These are phyloP conservation scores for Saccostrea echinata DNA, from an alignment of 1,140 invertebrate genomes.

Conservation along the genomic window DNA sequence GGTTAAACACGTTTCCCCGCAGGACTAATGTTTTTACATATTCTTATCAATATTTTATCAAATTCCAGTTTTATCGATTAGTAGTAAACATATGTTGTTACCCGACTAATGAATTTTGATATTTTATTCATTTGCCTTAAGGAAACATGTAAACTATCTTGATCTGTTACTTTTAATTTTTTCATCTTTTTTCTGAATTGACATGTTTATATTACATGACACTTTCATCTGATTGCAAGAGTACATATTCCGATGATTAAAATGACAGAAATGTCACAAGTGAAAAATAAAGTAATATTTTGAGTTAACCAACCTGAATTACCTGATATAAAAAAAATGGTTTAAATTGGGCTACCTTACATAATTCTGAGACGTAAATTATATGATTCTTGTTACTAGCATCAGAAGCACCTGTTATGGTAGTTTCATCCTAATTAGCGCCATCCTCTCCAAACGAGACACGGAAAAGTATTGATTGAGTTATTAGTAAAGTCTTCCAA, in stretches of 20 bases:
- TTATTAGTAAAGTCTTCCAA: neutral
- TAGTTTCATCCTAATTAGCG: constrained; percentile 6
- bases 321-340: no score
- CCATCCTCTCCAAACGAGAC: neutral
- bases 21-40: neutral
- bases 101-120: neutral
- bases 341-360: neutral
- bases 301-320: neutral
- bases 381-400: neutral
- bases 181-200: constrained; percentile 8
- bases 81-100: neutral
- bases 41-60: neutral
- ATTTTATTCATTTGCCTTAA: neutral
- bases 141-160: constrained; percentile 3
- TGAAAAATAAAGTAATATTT: neutral
- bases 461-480: neutral
- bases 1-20: neutral
- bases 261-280: neutral
- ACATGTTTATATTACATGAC: constrained; percentile 25
- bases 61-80: constrained; percentile 33
- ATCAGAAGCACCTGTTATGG: neutral
- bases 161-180: constrained; percentile 28
- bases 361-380: neutral
- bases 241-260: neutral
- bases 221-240: constrained; percentile 19